Evolutionary conservation across 2,113 vertebrate species (phyloP).

Genomic region (Acanthochromis polyacanthus): DNA sequence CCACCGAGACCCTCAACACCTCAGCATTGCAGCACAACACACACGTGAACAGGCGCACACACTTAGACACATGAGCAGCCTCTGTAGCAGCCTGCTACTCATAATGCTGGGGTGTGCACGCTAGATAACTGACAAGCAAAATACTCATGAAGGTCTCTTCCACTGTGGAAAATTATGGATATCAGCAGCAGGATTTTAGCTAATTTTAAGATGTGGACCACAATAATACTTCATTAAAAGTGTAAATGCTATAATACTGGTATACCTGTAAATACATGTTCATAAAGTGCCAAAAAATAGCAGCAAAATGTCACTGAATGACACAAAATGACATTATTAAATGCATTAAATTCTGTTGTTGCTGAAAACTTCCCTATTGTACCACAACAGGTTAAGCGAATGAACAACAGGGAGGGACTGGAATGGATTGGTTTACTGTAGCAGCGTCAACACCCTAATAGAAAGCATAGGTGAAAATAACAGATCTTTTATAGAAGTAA

Average conservation of each 20-base stretch:
- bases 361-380: too few relatives aligned
- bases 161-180: slow-evolving; percentile 6
- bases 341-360: too few relatives aligned
- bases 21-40: slow-evolving; percentile 45
- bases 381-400: too few relatives aligned
- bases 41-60: slow-evolving; percentile 10
- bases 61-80: slow-evolving; percentile 29
- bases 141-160: slow-evolving; percentile 29
- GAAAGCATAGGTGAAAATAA: neutral
- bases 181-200: neutral
- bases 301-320: slow-evolving; percentile 5
- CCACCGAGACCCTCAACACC: slow-evolving; percentile 60
- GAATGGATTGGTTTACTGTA: neutral
- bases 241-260: too few relatives aligned
- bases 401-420: neutral
- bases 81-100: slow-evolving; percentile 21
- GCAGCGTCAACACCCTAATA: neutral
- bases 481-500: neutral
- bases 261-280: too few relatives aligned
- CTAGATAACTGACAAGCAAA: slow-evolving; percentile 20
- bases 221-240: neutral
- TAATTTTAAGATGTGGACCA: neutral
- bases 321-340: neutral
- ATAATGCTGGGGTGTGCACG: slow-evolving; percentile 5
- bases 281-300: neutral